Base-by-base conservation (phyloP, 2,797 vertebrate genomes). In the Chiloscyllium punctatum region DNA sequence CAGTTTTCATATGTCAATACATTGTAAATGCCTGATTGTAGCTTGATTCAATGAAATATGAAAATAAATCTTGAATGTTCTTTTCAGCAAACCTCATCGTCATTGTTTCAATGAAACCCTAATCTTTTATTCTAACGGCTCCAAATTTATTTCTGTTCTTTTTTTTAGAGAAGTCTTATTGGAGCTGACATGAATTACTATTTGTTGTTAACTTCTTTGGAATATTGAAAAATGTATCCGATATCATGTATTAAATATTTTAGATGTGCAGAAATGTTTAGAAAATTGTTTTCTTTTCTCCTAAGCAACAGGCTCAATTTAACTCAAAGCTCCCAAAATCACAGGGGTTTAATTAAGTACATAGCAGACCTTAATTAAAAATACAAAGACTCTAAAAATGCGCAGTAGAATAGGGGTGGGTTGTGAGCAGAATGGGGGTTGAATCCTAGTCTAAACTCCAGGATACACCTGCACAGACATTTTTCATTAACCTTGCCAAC, bases 61-160 rank as follows among this genome's bases (percentile, higher is more conserved):
- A 92, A 92, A 92, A 69, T 69, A 92, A 42, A 42, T 68, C 90
- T 66, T 92, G 66, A 42, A 21, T 69, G 62, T 92, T 92, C 90
- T 69, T 23, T 69, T 42, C 37, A 92, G 42, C n/a, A 42, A 69
- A 92, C 37, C 62, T 69, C 16, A 68, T 90, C 87, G 30, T 30
- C 15, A 33, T 7, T 90, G 88, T 91, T 21, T 21, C 88, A 91
- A 91, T 91, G 53, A 91, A 91, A 62, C 30, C 88, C 37, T 92
- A 68, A 68, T 37, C 57, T 21, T 66, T 84, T 84, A 42, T 84
- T 21, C 37, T 21, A 42, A 15, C 42, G 16, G 16, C 42, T 92
- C 9, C 90, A 92, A 42, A 92, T 37, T 33, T 68, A 92, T 92
- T 16, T 53, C 7, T 57, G 51, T 90, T 25, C n/a, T 48, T 21